Conservation (phyloP, 2,113 vertebrate genomes). For the Zosterops hypoxanthus region DNA sequence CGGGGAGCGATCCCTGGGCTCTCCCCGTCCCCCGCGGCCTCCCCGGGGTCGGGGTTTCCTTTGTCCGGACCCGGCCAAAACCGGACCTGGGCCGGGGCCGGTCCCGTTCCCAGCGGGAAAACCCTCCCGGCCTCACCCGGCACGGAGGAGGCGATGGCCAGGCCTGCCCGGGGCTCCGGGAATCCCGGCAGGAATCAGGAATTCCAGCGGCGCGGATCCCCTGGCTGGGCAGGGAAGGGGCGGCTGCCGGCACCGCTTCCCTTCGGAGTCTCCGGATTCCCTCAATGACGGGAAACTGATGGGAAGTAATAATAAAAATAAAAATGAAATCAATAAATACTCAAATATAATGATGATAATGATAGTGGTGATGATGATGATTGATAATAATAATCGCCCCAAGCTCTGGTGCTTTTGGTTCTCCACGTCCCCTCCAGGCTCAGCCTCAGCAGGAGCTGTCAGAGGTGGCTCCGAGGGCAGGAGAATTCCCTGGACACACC, state of each 20-base stretch:
- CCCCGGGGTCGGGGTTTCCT: neutral
- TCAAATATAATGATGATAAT: too few species aligned
- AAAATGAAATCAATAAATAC: too few species aligned
- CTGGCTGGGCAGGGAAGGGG: neutral
- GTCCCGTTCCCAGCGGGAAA: neutral
- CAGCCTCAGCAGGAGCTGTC: neutral
- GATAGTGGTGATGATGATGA: too few species aligned
- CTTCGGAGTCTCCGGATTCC: neutral
- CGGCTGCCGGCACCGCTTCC: neutral
- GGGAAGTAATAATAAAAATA: neutral
- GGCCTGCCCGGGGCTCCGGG: neutral
- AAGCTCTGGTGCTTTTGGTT: neutral
- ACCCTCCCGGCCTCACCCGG: fast-evolving
- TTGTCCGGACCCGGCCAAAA: fast-evolving
- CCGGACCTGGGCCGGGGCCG: fast-evolving
- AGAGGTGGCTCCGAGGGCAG: neutral
- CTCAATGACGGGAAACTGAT: neutral
- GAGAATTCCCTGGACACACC: neutral
- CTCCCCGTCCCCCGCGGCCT: fast-evolving
- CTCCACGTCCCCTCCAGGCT: neutral
- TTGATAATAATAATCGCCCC: too few species aligned
- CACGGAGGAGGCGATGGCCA: neutral
- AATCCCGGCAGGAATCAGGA: neutral
- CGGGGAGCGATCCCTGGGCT: neutral
- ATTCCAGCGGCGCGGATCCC: neutral